Base-by-base conservation (phyloP, 2,113 vertebrate genomes). In the Rhineura floridana region DNA sequence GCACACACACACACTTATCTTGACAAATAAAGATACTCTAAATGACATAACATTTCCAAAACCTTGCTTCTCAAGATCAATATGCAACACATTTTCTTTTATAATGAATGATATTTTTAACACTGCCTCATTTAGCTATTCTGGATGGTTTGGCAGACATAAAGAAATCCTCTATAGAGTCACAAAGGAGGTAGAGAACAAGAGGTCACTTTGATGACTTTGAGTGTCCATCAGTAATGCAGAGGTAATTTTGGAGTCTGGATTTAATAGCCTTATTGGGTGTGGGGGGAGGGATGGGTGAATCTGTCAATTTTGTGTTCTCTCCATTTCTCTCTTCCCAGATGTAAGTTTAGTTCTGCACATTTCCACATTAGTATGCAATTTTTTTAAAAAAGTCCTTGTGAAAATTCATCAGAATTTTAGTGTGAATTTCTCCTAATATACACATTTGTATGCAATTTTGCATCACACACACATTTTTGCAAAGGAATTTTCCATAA, bases 111-210 rank as follows among this genome's bases (percentile, higher is more conserved):
- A 84, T 44, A 86, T 23, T 10, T 23, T 50, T 36, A 59, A 25
- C 79, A 11, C 3, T 17, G 88, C 75, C 6, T 70, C 72, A 63
- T 30, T 36, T 83, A 33, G 72, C 50, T 28, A 3, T 42, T 42
- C 6, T 50, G 75, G 72, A 65, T 23, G 82, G 88, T 82, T n/a
- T 70, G 78, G 81, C 48, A 83, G 75, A 83, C 15, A n/a, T 25
- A 15, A 42, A 6, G 42, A 70, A 87, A 50, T 78, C 72, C 69
- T 8, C 19, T 3, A 36, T 7, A 46, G 28, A 75, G 3, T 79
- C 4, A 5, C 67, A 84, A 73, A 52, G 62, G 28, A 0, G 36
- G 28, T 19, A 10, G 81, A 70, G 86, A 73, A 62, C 0, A 0
- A 39, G 72, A 79, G 85, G 83, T 79, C 30, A 1, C 30, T 69